Percentiles rank a stretch among this genome's conserved stretches.
phyloP scores from a whole-genome alignment of 2,888 invertebrate genomes.

The Prostheceraeus crozeri region DNA sequence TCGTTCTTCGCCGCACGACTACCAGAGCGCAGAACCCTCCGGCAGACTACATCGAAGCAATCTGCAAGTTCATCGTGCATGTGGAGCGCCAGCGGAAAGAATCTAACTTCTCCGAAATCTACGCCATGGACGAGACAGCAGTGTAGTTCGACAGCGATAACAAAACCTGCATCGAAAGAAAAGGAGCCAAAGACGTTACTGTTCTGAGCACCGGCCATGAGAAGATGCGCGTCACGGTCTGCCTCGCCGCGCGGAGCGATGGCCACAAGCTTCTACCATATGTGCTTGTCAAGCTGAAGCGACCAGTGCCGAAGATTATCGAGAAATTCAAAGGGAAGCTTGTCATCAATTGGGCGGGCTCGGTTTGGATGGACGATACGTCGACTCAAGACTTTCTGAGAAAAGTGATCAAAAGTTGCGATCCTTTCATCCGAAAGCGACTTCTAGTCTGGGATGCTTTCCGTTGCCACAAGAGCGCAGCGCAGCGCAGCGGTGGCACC shows the following conservation, averaged over 20 bases:
- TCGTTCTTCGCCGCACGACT: too few relatives aligned
- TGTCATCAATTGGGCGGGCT: background rate
- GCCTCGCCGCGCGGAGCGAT: constrained; percentile 40
- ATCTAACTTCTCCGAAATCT: too few relatives aligned
- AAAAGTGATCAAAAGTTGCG: constrained; percentile 36
- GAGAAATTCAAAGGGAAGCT: constrained; percentile 19
- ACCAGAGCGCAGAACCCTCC: too few relatives aligned
- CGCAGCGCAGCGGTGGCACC: too few relatives aligned
- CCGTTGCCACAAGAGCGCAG: constrained; percentile 42
- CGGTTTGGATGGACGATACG: constrained; percentile 42
- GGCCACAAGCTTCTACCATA: constrained; percentile 40
- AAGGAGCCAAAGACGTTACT: constrained; percentile 41
- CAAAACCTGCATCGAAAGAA: constrained; percentile 37
- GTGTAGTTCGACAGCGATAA: constrained; percentile 35
- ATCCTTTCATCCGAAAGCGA: constrained; percentile 38
- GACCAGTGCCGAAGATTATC: constrained; percentile 27
- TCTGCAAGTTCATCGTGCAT: too few relatives aligned
- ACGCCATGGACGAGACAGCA: constrained; percentile 38
- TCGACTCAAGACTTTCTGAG: constrained; percentile 32
- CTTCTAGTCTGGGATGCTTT: constrained; percentile 42
- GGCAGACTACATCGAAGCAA: too few relatives aligned
- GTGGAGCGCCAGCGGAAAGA: too few relatives aligned
- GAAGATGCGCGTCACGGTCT: constrained; percentile 42
- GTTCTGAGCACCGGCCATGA: constrained; percentile 42
- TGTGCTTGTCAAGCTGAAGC: constrained; percentile 40